Conservation (phyloP, 1,140 invertebrate genomes). For the Lasioglossum albipes region DNA sequence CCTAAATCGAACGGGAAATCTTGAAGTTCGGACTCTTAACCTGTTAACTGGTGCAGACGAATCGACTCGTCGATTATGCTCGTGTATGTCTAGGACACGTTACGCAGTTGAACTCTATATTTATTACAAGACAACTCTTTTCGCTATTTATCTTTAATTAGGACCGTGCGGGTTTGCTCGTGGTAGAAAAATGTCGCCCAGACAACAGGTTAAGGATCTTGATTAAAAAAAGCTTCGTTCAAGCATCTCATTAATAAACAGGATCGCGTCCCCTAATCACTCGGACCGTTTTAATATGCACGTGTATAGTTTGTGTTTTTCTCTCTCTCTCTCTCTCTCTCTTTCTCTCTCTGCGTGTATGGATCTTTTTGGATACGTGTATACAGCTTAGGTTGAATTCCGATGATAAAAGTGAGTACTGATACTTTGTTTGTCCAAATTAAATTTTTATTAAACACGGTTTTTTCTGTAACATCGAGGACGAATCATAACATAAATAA, state of each 20-base stretch:
- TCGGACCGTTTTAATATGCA: not conserved
- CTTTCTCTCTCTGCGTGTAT: too few relatives aligned
- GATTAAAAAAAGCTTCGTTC: not conserved
- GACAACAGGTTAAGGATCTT: not conserved
- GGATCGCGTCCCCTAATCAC: not conserved
- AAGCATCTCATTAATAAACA: not conserved
- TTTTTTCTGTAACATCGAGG: constrained; percentile 80
- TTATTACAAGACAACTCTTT: too few relatives aligned
- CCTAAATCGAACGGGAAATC: not conserved
- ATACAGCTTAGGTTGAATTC: constrained; percentile 47
- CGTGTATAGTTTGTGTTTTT: not conserved
- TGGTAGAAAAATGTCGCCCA: too few relatives aligned
- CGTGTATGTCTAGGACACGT: too few relatives aligned
- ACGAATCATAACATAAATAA: constrained; percentile 80
- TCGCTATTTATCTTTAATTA: too few relatives aligned
- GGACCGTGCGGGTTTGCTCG: too few relatives aligned
- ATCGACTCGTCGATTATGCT: too few relatives aligned
- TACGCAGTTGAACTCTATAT: too few relatives aligned
- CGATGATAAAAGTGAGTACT: constrained; percentile 55
- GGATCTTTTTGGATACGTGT: constrained; percentile 1
- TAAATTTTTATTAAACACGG: constrained; percentile 80
- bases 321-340: too few relatives aligned
- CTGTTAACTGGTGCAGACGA: too few relatives aligned
- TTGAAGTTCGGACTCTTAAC: too few relatives aligned
- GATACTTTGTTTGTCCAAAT: constrained; percentile 76